Percentiles rank a stretch among this genome's conserved stretches.
Conservation (phyloP, 2,113 vertebrate species). For the Cochlearius cochlearius region DNA sequence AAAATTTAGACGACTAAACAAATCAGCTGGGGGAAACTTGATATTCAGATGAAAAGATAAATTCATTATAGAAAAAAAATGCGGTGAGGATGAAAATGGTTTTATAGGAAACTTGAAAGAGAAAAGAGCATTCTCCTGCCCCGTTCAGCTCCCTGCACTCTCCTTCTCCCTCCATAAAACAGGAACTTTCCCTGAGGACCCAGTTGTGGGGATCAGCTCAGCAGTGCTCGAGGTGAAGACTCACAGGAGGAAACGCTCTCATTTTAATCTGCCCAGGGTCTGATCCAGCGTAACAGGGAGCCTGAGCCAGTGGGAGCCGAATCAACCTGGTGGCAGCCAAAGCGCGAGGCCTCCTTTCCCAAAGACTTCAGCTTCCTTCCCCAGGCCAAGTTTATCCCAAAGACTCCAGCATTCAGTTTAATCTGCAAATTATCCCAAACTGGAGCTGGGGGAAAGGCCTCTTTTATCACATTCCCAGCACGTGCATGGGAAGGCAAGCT, state of each 20-base stretch:
- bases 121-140: neutral
- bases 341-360: neutral
- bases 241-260: accelerated
- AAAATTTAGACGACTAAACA: neutral
- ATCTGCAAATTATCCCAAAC: neutral
- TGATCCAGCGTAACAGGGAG: neutral
- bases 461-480: neutral
- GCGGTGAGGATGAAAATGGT: neutral
- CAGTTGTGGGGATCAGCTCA: neutral
- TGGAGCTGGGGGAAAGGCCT: neutral
- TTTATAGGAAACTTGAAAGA: neutral
- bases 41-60: neutral
- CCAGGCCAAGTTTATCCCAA: neutral
- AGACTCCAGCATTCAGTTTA: neutral
- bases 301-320: neutral
- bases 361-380: neutral
- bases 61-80: neutral
- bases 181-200: neutral
- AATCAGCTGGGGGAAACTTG: neutral
- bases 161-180: neutral
- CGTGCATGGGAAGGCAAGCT: accelerated
- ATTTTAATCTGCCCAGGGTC: neutral
- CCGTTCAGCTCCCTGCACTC: neutral
- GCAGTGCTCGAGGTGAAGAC: neutral
- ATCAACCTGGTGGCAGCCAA: neutral